Percentiles rank a stretch among this genome's conserved stretches.
These are phyloP conservation scores for Nesoenas mayeri DNA, from an alignment of 2,113 vertebrate genomes.

Conservation along the genomic window DNA sequence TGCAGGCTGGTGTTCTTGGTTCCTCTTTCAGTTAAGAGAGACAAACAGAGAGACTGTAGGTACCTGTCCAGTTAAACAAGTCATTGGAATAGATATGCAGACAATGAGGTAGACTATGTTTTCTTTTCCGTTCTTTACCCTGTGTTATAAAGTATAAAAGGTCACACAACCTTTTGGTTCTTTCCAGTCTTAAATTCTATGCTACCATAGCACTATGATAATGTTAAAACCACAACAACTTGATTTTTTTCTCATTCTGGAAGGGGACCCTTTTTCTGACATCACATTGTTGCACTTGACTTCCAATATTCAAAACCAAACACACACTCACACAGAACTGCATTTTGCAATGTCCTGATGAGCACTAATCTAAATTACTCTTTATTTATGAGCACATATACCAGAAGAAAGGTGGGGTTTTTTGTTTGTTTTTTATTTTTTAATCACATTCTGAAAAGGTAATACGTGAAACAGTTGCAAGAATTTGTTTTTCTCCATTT, in stretches of 20 bases:
- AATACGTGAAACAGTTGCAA: not conserved
- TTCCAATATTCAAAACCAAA: not conserved
- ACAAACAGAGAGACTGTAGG: not conserved
- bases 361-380: not conserved
- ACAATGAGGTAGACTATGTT: not conserved
- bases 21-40: not conserved
- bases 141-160: not conserved
- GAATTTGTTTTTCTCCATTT: not conserved
- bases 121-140: not conserved
- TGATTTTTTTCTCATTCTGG: not conserved
- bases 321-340: not conserved
- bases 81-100: not conserved
- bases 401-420: not conserved
- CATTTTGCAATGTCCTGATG: not conserved
- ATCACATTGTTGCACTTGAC: not conserved
- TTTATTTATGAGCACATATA: not conserved
- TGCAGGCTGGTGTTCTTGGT: not conserved
- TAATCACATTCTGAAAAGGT: conserved; percentile 35
- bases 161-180: not conserved
- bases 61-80: not conserved
- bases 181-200: not conserved
- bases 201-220: not conserved
- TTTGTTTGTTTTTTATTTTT: conserved; percentile 11
- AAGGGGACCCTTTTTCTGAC: not conserved
- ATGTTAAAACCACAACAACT: not conserved